These are phyloP conservation scores for Athalia circularis DNA, from an alignment of 2,888 invertebrate genomes.

Conservation along the genomic window DNA sequence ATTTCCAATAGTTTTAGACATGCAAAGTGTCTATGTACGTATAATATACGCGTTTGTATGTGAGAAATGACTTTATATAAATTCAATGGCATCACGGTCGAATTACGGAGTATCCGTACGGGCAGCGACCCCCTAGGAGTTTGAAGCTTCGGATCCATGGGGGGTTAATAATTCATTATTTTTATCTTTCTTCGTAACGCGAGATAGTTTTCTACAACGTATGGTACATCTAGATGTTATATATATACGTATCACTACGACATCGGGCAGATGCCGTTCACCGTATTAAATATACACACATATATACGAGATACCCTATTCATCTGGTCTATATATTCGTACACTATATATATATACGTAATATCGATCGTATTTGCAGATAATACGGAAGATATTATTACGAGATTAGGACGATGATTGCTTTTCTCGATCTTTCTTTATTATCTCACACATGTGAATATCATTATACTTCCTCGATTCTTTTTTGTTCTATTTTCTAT, in stretches of 20 bases:
- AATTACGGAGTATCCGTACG: slow-evolving; percentile 44
- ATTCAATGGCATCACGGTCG: slow-evolving; percentile 49
- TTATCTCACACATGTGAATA: slow-evolving; percentile 40
- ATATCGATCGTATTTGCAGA: slow-evolving; percentile 38
- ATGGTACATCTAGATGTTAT: not conserved
- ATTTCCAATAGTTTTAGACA: not conserved
- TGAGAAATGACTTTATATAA: not conserved
- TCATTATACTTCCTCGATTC: too few species aligned
- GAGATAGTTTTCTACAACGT: slow-evolving; percentile 7
- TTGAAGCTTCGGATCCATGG: slow-evolving; percentile 45
- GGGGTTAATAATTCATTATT: slow-evolving; percentile 56
- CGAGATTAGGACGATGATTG: slow-evolving; percentile 24
- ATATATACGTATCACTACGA: slow-evolving; percentile 30
- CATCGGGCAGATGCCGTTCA: slow-evolving; percentile 41
- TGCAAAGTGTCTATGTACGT: not conserved
- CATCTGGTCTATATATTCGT: slow-evolving; percentile 10
- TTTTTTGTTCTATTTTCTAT: too few species aligned
- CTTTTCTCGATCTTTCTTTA: slow-evolving; percentile 51
- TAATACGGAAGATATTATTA: slow-evolving; percentile 22
- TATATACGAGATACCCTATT: slow-evolving; percentile 10
- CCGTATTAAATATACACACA: slow-evolving; percentile 24
- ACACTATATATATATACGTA: slow-evolving; percentile 15
- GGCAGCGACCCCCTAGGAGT: slow-evolving; percentile 34
- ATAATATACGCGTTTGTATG: not conserved
- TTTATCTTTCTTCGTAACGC: slow-evolving; percentile 52